These are phyloP conservation scores for Ypsolopha scabrella DNA, from an alignment of 2,888 invertebrate genomes.

Conservation along the genomic window DNA sequence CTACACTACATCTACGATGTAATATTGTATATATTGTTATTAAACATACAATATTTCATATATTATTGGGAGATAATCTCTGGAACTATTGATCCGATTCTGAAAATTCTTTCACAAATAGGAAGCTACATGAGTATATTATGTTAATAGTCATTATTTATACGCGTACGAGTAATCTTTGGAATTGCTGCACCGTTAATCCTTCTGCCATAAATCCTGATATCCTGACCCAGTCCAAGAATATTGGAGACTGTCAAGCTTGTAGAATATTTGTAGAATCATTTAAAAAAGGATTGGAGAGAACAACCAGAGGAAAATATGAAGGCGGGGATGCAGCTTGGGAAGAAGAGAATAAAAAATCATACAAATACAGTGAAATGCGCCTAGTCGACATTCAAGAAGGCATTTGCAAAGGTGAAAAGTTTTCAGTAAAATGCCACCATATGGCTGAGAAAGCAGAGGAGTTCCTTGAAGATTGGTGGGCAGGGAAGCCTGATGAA, in stretches of 20 bases:
- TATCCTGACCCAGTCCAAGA: slow-evolving; percentile 43
- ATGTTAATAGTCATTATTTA: no score
- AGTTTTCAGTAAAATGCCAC: slow-evolving; percentile 85
- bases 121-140: no score
- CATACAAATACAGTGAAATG: slow-evolving; percentile 89
- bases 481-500: slow-evolving; percentile 72
- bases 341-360: slow-evolving; percentile 89
- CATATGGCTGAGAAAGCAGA: slow-evolving; percentile 87
- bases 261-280: slow-evolving; percentile 82
- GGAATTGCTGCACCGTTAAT: slow-evolving; percentile 25
- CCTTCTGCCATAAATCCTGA: slow-evolving; percentile 33
- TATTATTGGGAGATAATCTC: no score
- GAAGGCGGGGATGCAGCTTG: slow-evolving; percentile 95
- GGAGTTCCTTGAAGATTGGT: slow-evolving; percentile 88
- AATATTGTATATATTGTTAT: no score
- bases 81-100: no score
- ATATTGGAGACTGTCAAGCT: slow-evolving; percentile 81
- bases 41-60: no score
- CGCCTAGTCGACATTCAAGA: slow-evolving; percentile 93
- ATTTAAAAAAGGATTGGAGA: slow-evolving; percentile 83
- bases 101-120: no score
- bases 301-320: slow-evolving; percentile 87
- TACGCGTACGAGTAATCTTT: no score
- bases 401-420: slow-evolving; percentile 82
- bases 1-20: no score